A percentile compares a stretch with the other conserved stretches of the same genome.
These are phyloP conservation scores for Nyctalus aviator DNA, from an alignment of 2,797 vertebrate species.

Conservation along the genomic window DNA sequence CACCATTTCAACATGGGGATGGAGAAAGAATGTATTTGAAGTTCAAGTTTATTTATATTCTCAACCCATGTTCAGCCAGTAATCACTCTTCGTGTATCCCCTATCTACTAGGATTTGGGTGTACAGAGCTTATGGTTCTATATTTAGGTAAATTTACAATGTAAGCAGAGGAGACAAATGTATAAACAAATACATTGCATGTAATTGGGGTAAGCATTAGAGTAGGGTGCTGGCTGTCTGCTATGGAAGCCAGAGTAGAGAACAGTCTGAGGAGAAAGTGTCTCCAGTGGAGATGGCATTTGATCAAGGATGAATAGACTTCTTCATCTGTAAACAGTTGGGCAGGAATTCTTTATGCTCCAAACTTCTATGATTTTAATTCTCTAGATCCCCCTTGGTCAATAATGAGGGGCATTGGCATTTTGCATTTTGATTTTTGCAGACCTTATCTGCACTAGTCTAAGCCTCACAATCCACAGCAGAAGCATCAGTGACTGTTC, in stretches of 20 bases:
- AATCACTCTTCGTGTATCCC: neutral
- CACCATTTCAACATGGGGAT: neutral
- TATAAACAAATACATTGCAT: neutral
- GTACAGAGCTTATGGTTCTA: neutral
- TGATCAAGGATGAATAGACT: neutral
- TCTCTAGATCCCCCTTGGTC: neutral
- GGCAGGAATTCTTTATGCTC: neutral
- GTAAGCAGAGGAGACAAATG: neutral
- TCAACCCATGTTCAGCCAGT: neutral
- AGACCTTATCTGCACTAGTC: neutral
- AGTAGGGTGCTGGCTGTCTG: neutral
- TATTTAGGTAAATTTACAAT: neutral
- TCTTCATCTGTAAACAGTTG: neutral
- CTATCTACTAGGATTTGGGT: neutral
- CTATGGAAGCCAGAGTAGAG: neutral
- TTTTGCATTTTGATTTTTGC: slow-evolving; percentile 43
- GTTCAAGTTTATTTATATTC: neutral
- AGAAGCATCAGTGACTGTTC: slow-evolving; percentile 48
- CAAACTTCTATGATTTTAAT: slow-evolving; percentile 6
- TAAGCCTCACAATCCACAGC: neutral
- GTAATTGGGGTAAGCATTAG: neutral
- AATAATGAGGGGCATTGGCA: neutral
- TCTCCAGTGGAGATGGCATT: neutral
- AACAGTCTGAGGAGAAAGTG: neutral
- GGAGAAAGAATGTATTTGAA: neutral